Percentiles rank a stretch among this genome's conserved stretches.
These are phyloP conservation scores for Aricia agestis DNA, from an alignment of 1,140 invertebrate species.

Conservation along the genomic window DNA sequence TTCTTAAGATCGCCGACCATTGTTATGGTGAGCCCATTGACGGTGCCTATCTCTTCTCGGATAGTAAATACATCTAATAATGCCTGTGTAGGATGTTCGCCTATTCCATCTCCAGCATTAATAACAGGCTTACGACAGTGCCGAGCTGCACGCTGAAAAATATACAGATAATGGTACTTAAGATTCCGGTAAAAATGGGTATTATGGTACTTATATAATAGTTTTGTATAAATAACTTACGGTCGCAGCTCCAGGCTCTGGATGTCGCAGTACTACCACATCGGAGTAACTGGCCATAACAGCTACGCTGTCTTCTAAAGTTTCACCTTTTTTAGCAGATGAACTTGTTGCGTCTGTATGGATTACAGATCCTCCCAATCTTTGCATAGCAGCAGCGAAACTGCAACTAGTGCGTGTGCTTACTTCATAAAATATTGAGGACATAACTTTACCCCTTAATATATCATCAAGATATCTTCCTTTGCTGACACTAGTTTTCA, in stretches of 20 bases:
- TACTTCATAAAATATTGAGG: constrained; percentile 97
- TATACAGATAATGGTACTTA: constrained; percentile 18
- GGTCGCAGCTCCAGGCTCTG: constrained; percentile 91
- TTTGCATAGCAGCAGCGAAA: constrained; percentile 96
- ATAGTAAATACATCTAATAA: constrained; percentile 98
- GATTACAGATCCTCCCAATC: constrained; percentile 94
- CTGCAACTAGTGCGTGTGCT: constrained; percentile 97
- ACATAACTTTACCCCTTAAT: constrained; percentile 95
- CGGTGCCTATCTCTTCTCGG: constrained; percentile 98
- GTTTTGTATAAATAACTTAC: constrained; percentile 77
- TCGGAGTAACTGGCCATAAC: constrained; percentile 93
- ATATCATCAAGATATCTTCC: constrained; percentile 91
- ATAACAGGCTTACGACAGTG: constrained; percentile 93
- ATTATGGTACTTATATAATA: not conserved
- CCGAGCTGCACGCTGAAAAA: constrained; percentile 84
- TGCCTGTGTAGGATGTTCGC: constrained; percentile 99
- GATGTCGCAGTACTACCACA: constrained; percentile 95
- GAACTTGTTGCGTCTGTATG: constrained; percentile 92
- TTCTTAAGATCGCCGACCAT: constrained; percentile 98
- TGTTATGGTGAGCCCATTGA: constrained; percentile 95
- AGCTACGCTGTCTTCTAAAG: constrained; percentile 91
- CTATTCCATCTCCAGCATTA: constrained; percentile 98
- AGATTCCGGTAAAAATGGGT: not conserved
- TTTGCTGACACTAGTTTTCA: constrained; percentile 88
- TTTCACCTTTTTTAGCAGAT: constrained; percentile 97